A percentile compares a stretch with the other conserved stretches of the same genome.
phyloP scores from a whole-genome alignment of 2,797 vertebrate species.

The Tapera naevia region DNA sequence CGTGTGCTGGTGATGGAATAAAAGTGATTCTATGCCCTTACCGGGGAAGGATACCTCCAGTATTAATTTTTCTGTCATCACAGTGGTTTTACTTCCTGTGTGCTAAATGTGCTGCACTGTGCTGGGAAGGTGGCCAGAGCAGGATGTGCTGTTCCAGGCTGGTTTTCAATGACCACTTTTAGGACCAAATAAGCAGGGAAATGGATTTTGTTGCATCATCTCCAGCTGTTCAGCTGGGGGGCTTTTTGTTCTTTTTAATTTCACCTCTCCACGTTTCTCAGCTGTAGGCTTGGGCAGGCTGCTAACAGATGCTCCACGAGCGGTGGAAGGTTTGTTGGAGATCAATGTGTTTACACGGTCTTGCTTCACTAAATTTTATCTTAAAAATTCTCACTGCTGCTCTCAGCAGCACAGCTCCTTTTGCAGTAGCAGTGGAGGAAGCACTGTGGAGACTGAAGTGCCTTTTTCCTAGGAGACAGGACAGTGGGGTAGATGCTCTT shows the following conservation, averaged over 20 bases:
- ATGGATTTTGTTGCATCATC: background rate
- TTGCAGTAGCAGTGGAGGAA: background rate
- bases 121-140: conserved; percentile 31
- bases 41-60: background rate
- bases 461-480: background rate
- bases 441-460: rapidly evolving
- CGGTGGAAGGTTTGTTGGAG: background rate
- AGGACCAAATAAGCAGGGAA: background rate
- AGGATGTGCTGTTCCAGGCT: conserved; percentile 5
- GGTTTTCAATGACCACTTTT: background rate
- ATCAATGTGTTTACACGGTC: background rate
- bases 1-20: rapidly evolving
- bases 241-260: background rate
- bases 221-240: background rate
- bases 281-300: background rate
- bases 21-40: background rate
- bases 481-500: background rate
- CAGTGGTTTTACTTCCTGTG: background rate
- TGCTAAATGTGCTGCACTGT: background rate
- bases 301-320: background rate
- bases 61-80: background rate
- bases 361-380: background rate
- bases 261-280: background rate
- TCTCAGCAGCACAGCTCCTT: background rate
- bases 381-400: background rate